A percentile compares a stretch with the other conserved stretches of the same genome.
Evolutionary conservation across 1,140 invertebrate species (phyloP).

Genomic region (Drosophila sproati): DNA sequence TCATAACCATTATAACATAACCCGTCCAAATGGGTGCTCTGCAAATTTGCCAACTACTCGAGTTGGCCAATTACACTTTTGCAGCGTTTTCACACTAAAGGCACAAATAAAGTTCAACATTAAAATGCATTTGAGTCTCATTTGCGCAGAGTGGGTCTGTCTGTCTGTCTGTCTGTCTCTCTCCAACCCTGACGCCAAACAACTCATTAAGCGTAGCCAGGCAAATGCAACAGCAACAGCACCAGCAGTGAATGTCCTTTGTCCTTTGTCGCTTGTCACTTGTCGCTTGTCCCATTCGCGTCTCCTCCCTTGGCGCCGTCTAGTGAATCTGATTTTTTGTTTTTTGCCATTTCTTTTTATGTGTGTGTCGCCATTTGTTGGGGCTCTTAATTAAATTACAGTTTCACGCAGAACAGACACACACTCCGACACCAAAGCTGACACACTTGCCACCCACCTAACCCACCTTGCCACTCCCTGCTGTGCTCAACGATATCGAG

Average conservation of each 20-base stretch:
- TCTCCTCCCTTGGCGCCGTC: constrained; percentile 43
- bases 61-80: constrained; percentile 41
- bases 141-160: not conserved
- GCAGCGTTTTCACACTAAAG: constrained; percentile 21
- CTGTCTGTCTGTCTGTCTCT: not conserved
- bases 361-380: constrained; percentile 23
- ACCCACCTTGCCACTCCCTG: no score
- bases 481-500: not conserved
- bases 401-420: constrained; percentile 14
- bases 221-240: constrained; percentile 3
- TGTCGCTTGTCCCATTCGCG: constrained; percentile 3
- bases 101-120: constrained; percentile 12
- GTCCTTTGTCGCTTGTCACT: constrained; percentile 2
- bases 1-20: constrained; percentile 21
- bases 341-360: constrained; percentile 17
- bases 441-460: no score
- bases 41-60: constrained; percentile 42
- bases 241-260: constrained; percentile 21
- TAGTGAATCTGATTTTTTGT: constrained; percentile 33
- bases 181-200: constrained; percentile 5
- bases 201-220: constrained; percentile 47
- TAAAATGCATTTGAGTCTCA: constrained; percentile 27
- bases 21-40: constrained; percentile 22
- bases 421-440: not conserved
- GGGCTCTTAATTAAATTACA: constrained; percentile 56